Conservation (phyloP, 1,140 invertebrate genomes). For the Wasmannia auropunctata region DNA sequence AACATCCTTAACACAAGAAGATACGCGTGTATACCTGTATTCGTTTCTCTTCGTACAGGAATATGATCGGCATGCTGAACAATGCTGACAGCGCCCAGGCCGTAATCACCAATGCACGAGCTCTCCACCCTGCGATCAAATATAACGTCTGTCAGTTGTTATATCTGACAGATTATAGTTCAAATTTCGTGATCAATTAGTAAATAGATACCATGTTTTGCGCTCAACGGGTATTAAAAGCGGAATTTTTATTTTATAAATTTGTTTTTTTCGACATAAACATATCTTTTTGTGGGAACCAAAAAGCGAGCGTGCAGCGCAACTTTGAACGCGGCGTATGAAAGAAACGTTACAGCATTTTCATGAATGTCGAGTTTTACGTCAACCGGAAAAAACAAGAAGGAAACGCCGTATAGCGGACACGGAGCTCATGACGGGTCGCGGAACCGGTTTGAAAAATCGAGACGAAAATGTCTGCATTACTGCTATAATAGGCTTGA, state of each 20-base stretch:
- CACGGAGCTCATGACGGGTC: not conserved
- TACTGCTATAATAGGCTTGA: not conserved
- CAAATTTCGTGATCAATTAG: not conserved
- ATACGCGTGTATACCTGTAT: slow-evolving; percentile 88
- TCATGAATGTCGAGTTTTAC: slow-evolving; percentile 22
- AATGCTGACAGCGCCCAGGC: slow-evolving; percentile 94
- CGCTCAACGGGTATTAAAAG: not conserved
- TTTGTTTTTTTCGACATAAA: not conserved
- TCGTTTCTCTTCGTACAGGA: slow-evolving; percentile 92
- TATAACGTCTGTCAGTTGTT: not conserved
- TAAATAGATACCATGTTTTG: not conserved
- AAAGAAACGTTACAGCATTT: slow-evolving; percentile 20
- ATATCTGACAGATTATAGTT: not conserved
- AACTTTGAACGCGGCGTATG: not conserved
- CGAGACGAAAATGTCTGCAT: not conserved
- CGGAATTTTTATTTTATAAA: not conserved
- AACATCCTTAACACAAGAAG: no score
- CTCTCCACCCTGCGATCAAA: slow-evolving; percentile 91
- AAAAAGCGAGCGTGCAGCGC: not conserved
- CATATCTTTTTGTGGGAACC: not conserved
- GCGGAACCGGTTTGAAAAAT: not conserved
- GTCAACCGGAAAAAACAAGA: not conserved
- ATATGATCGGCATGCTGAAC: slow-evolving; percentile 93
- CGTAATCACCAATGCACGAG: slow-evolving; percentile 90
- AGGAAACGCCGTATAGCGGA: slow-evolving; percentile 2